Evolutionary conservation across 2,797 vertebrate genomes (phyloP), one percentile per base, ranked within the genome.

Genomic region (Pseudomugil gertrudae): DNA sequence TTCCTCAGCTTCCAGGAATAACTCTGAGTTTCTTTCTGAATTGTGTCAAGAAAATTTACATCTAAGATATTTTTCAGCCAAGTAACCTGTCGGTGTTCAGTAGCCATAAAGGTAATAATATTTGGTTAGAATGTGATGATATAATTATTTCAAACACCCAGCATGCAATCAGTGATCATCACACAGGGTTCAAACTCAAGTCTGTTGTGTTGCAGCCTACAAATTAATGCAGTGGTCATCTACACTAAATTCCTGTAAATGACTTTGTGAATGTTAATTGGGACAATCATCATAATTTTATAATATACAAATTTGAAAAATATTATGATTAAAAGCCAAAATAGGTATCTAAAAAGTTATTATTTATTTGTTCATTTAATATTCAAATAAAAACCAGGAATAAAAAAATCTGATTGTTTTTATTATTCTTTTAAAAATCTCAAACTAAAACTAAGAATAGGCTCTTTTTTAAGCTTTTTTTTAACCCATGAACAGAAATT

Each of bases 1-100:
- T 58, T 47, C 0, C 63, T 56, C 33, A 9, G 21, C 43, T 55
- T 36, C 61, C 27, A 30, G 59, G 48, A 54, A 45, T 47, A 29
- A 64, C 48, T 63, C 36, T 24, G 27, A 74, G 51, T n/a, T 50
- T 10, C 3, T 3, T 48, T 10, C 24, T 26, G 11, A 27, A 14
- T 52, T 52, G 26, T 29, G 26, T 52, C 17, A 17, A 52, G 50
- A 2, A 27, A 52, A 52, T 7, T 52, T 14, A 17, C 14, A 15
- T 27, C 14, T 52, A 17, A 52, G 26, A 52, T 29, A 15, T 32
- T 33, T 47, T 43, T 53, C n/a, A 59, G 35, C 21, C 24, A 10
- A 67, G 35, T 2, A 43, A 45, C n/a, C 43, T 45, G 43, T 53
- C 17, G 24, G n/a, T 32, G 27, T 15, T 27, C 26, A 15, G 1